phyloP scores from a whole-genome alignment of 2,113 vertebrate genomes.

The Acrocephalus arundinaceus region DNA sequence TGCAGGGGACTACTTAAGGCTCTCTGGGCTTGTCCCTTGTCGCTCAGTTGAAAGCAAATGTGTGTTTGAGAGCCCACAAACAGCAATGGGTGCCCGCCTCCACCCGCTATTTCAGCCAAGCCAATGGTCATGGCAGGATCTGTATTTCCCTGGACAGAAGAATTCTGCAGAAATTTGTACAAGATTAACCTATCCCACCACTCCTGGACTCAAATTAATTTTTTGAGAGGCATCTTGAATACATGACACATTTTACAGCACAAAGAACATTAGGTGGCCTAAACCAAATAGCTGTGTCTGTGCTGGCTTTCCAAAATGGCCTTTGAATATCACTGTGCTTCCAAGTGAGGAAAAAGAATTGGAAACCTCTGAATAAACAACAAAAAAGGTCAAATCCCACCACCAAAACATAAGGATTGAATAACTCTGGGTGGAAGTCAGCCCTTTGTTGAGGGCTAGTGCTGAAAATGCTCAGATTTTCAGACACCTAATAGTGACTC shows the following conservation, averaged over 20 bases:
- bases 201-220: not conserved
- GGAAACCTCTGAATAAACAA: not conserved
- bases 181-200: not conserved
- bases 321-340: not conserved
- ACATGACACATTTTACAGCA: not conserved
- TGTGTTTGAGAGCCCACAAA: not conserved
- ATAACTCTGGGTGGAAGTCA: not conserved
- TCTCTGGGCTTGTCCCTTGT: not conserved
- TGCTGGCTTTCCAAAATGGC: not conserved
- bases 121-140: not conserved
- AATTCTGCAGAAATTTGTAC: not conserved
- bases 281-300: not conserved
- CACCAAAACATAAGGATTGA: not conserved
- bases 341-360: not conserved
- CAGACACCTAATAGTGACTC: not conserved
- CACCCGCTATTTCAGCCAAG: not conserved
- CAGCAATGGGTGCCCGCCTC: not conserved
- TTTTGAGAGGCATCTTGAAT: not conserved
- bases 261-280: not conserved
- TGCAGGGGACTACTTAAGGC: not conserved
- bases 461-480: not conserved
- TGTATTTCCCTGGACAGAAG: not conserved
- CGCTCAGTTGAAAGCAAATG: not conserved
- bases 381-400: not conserved
- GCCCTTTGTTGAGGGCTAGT: not conserved